Conservation (phyloP, 2,113 vertebrate genomes). For the Rutilus rutilus region DNA sequence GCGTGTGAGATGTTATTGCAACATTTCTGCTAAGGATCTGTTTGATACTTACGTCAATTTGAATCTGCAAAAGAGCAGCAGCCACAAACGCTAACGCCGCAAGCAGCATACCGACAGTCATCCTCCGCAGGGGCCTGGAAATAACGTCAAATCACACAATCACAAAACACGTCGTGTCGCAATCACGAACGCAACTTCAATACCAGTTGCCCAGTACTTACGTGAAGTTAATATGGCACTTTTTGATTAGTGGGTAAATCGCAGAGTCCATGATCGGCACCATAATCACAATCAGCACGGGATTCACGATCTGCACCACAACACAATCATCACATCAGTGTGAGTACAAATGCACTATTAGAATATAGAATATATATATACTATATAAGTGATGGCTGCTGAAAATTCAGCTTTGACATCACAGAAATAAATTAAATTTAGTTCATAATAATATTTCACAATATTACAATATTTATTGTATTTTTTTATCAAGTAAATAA, state of each 20-base stretch:
- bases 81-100: slow-evolving; percentile 87
- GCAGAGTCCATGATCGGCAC: slow-evolving; percentile 84
- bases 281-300: slow-evolving; percentile 88
- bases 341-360: not conserved
- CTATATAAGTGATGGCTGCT: too few relatives aligned
- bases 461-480: too few relatives aligned
- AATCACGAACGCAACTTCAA: not conserved
- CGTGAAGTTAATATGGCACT: slow-evolving; percentile 91
- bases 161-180: not conserved
- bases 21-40: not conserved
- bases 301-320: slow-evolving; percentile 84
- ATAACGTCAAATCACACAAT: slow-evolving; percentile 21
- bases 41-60: slow-evolving; percentile 86
- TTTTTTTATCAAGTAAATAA: too few relatives aligned
- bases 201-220: slow-evolving; percentile 71
- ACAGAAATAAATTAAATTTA: too few relatives aligned
- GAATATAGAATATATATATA: too few relatives aligned
- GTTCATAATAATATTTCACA: too few relatives aligned
- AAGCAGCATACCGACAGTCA: slow-evolving; percentile 92
- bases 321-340: not conserved
- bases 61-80: slow-evolving; percentile 86
- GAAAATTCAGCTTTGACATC: too few relatives aligned
- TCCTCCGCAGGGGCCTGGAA: slow-evolving; percentile 86
- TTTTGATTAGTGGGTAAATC: slow-evolving; percentile 87
- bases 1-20: not conserved